A percentile compares a stretch with the other conserved stretches of the same genome.
Evolutionary conservation across 2,888 invertebrate species (phyloP).

Genomic region (Sycophila texana): DNA sequence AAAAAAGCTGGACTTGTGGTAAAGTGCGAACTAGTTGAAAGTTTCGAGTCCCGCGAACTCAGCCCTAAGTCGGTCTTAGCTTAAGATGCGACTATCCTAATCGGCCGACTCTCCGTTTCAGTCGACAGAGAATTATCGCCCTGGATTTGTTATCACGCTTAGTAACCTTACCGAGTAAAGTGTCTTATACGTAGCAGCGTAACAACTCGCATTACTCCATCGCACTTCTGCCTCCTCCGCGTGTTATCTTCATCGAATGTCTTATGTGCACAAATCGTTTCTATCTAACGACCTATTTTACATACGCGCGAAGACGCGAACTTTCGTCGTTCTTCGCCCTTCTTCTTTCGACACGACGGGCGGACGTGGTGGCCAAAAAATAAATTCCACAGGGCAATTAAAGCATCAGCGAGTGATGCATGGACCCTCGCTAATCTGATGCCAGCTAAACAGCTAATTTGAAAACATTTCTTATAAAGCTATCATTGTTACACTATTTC

Average conservation of each 20-base stretch:
- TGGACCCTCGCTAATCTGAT: too few relatives aligned
- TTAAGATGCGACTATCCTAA: slow-evolving; percentile 59
- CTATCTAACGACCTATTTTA: slow-evolving; percentile 50
- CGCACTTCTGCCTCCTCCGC: slow-evolving; percentile 1
- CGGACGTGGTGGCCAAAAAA: not conserved
- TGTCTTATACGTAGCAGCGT: slow-evolving; percentile 36
- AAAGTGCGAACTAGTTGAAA: slow-evolving; percentile 49
- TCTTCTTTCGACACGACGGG: not conserved
- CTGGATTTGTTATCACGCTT: slow-evolving; percentile 66
- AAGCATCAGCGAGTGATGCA: not conserved
- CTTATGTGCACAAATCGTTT: slow-evolving; percentile 44
- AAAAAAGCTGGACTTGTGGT: not conserved
- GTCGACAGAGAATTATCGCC: slow-evolving; percentile 63
- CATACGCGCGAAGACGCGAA: slow-evolving; percentile 9
- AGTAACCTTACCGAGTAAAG: slow-evolving; percentile 51
- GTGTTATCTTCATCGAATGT: slow-evolving; percentile 44
- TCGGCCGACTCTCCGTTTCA: slow-evolving; percentile 59
- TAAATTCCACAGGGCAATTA: not conserved
- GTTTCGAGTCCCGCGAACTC: slow-evolving; percentile 29
- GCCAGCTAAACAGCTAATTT: too few relatives aligned
- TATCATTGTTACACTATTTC: too few relatives aligned
- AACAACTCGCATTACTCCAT: slow-evolving; percentile 52
- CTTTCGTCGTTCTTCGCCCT: slow-evolving; percentile 11
- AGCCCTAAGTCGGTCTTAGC: slow-evolving; percentile 57
- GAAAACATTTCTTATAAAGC: too few relatives aligned